A percentile compares a stretch with the other conserved stretches of the same genome.
These are phyloP conservation scores for Spinibarbus caldwelli DNA, from an alignment of 2,797 vertebrate genomes.

Conservation along the genomic window DNA sequence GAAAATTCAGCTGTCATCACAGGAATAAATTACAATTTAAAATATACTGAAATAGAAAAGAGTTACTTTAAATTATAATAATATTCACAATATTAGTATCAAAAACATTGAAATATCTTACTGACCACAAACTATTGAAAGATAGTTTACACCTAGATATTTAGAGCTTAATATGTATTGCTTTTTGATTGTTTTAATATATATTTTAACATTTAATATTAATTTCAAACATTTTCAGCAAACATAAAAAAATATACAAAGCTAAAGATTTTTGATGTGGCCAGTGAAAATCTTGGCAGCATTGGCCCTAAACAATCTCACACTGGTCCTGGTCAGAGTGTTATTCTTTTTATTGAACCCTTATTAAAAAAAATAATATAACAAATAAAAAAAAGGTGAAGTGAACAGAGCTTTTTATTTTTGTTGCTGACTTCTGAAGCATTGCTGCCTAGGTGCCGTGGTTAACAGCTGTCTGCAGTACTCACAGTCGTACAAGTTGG, in stretches of 20 bases:
- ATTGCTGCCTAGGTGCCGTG: background rate
- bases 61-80: background rate
- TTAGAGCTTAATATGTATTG: background rate
- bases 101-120: background rate
- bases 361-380: background rate
- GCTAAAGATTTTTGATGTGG: background rate
- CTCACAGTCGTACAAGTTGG: background rate
- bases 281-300: background rate
- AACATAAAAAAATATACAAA: no score
- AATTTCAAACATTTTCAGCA: background rate
- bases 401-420: background rate
- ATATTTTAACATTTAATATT: no score
- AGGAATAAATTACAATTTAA: background rate
- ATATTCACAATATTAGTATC: background rate
- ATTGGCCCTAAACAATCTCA: background rate
- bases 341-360: background rate
- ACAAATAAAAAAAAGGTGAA: background rate
- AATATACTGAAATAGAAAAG: background rate
- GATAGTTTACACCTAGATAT: background rate
- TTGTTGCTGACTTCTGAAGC: background rate
- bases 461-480: background rate
- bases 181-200: background rate
- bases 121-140: background rate
- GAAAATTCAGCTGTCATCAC: background rate
- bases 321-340: background rate